These are phyloP conservation scores for Poeciliopsis infans DNA, from an alignment of 2,797 vertebrate species.

Conservation along the genomic window DNA sequence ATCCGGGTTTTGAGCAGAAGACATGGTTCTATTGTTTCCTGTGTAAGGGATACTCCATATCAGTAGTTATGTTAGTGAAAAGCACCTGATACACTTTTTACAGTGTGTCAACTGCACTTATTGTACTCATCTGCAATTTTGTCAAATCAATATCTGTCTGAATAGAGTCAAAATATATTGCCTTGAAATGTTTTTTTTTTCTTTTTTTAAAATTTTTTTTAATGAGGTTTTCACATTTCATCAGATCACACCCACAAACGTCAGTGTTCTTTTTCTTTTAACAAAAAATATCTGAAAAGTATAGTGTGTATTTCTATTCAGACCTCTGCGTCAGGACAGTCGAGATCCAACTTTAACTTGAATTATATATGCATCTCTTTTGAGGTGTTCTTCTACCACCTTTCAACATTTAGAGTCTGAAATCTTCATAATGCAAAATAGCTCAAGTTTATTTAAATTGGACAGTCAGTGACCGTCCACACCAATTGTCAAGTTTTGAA, in stretches of 20 bases:
- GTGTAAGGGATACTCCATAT: background rate
- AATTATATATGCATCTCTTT: background rate
- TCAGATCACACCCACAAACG: background rate
- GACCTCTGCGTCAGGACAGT: background rate
- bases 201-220: no score
- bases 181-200: background rate
- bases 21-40: constrained; percentile 51
- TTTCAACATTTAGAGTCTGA: background rate
- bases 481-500: background rate
- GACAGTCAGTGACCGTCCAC: background rate
- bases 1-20: constrained; percentile 47
- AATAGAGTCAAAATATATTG: background rate
- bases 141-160: background rate
- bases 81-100: constrained; percentile 46
- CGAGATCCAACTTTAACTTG: background rate
- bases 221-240: background rate
- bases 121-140: background rate
- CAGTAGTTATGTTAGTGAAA: constrained; percentile 15
- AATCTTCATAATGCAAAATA: background rate
- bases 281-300: no score
- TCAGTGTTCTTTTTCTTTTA: background rate
- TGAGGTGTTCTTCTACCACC: background rate
- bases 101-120: constrained; percentile 42
- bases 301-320: background rate
- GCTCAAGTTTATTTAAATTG: background rate